These are phyloP conservation scores for Lordiphosa clarofinis DNA, from an alignment of 1,140 invertebrate species.

Conservation along the genomic window DNA sequence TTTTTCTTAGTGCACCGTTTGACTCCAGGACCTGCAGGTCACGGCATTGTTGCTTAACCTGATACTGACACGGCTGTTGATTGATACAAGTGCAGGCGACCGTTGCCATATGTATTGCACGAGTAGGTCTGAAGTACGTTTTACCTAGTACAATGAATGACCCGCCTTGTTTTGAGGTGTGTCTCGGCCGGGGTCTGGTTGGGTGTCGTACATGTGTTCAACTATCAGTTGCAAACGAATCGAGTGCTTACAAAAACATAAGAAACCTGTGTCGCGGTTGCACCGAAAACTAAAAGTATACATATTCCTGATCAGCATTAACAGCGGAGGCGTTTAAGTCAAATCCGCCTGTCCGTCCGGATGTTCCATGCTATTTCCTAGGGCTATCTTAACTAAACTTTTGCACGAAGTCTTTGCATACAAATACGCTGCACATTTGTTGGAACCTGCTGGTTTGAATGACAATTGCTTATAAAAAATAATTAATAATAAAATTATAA, in stretches of 20 bases:
- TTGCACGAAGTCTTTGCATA: too few species aligned
- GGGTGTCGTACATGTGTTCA: neutral
- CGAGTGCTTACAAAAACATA: neutral
- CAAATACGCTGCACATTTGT: too few species aligned
- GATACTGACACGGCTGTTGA: constrained; percentile 57
- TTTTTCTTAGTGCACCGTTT: constrained; percentile 38
- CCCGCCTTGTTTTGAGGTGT: constrained; percentile 16
- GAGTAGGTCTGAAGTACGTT: constrained; percentile 16
- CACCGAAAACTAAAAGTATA: too few species aligned
- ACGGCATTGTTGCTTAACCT: constrained; percentile 33
- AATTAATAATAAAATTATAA: too few species aligned
- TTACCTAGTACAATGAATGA: constrained; percentile 17
- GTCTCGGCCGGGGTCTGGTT: constrained; percentile 3
- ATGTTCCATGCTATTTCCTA: too few species aligned
- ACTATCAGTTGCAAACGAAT: constrained; percentile 15
- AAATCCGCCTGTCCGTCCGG: too few species aligned
- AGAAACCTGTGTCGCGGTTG: too few species aligned
- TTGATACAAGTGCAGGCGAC: constrained; percentile 38
- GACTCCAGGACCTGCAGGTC: constrained; percentile 29
- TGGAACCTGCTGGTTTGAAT: too few species aligned
- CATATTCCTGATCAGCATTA: too few species aligned
- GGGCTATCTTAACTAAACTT: too few species aligned
- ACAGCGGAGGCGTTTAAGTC: too few species aligned
- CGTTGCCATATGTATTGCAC: constrained; percentile 32
- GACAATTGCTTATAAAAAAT: too few species aligned